Base-by-base conservation (phyloP, 2,797 vertebrate species). In the Avahi laniger region DNA sequence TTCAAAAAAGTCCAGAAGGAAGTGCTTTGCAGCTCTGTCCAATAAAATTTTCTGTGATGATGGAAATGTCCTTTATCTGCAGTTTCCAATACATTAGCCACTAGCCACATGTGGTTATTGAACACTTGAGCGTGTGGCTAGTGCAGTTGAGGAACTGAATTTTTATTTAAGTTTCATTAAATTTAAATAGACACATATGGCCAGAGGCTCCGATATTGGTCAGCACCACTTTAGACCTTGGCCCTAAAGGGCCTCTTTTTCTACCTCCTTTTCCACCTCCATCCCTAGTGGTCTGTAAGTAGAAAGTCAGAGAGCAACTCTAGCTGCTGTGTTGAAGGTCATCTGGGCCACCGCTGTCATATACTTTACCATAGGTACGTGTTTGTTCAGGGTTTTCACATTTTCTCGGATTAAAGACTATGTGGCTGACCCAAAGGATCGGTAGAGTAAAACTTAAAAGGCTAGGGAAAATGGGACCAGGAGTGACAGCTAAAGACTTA, bases 351-450 rank as follows among this genome's bases (percentile, higher is more conserved):
- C 28, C 46, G 24, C 61, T 75, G 35, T 75, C 67, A 43, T 11
- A 4, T n/a, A 26, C 61, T 57, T 82, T 70, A 75, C 54, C 41
- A 50, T 12, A 46, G 10, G 20, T 59, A 7, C 67, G 15, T 57
- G 15, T 94, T 70, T 87, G 59, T 82, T 94, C 33, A 87, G 70
- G 52, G 67, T 75, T 87, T 87, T 82, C 67, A 96, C 41, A 59
- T 76, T 95, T 90, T 82, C 86, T 87, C 33, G 72, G 52, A 67
- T 41, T 50, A 59, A 89, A 85, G 86, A 81, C 54, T 22, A 18
- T 59, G 48, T 35, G 65, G 65, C 91, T 75, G 80, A 86, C 59
- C 43, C 57, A 80, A 48, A 67, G 41, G 57, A 93, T 30, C 52
- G 88, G 52, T 28, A 93, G 43, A 92, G n/a, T 79, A 26, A 78